phyloP scores from a whole-genome alignment of 2,797 vertebrate genomes.

The Zalophus californianus region DNA sequence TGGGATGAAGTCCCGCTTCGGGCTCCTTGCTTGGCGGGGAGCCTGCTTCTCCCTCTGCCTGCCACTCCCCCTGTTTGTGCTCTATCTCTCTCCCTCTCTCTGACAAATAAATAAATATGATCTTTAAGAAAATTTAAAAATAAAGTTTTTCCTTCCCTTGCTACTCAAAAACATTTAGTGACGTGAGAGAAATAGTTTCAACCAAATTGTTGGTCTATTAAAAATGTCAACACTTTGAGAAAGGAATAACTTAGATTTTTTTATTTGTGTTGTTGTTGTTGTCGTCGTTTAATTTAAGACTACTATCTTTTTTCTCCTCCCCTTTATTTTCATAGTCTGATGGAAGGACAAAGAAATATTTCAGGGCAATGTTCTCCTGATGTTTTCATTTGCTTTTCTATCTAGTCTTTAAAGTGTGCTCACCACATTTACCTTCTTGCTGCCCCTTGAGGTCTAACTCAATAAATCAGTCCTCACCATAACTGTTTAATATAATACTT shows the following conservation, averaged over 20 bases:
- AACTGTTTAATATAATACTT: not conserved
- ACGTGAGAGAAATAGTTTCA: constrained; percentile 19
- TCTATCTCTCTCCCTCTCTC: not conserved
- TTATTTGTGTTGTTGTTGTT: not conserved
- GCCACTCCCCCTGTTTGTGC: not conserved
- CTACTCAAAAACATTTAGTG: not conserved
- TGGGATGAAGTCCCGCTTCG: not conserved
- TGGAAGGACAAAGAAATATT: constrained; percentile 17
- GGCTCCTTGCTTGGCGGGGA: not conserved
- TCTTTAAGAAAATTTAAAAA: not conserved
- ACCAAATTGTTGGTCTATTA: not conserved
- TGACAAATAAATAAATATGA: not conserved
- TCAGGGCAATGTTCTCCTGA: not conserved
- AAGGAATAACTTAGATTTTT: not conserved
- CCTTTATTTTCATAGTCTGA: not conserved
- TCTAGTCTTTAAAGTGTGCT: not conserved
- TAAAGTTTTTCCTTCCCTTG: not conserved
- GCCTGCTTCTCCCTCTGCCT: too few species aligned
- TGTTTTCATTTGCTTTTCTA: not conserved
- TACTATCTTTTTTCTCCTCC: not conserved
- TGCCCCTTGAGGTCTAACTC: not conserved
- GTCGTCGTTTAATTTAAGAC: not conserved
- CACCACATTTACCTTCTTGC: not conserved
- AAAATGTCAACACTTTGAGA: constrained; percentile 4
- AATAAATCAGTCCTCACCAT: not conserved